These are phyloP conservation scores for Gobionotothen gibberifrons DNA, from an alignment of 2,797 vertebrate species.

Conservation along the genomic window DNA sequence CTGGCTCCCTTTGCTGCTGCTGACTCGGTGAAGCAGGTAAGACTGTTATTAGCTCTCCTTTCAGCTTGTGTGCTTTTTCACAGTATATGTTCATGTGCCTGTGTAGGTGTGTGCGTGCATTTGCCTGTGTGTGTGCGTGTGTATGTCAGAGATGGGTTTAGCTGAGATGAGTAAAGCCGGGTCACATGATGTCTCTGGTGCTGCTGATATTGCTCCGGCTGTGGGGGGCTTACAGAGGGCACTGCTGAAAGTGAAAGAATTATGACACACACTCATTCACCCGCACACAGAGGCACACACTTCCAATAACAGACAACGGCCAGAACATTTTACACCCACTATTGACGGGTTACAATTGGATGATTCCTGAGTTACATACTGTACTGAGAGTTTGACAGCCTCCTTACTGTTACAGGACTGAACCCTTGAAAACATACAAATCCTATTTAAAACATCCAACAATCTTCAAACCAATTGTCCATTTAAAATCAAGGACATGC, in stretches of 20 bases:
- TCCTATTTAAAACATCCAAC: no score
- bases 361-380: slow-evolving; percentile 35
- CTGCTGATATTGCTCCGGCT: slow-evolving; percentile 77
- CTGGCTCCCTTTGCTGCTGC: slow-evolving; percentile 52
- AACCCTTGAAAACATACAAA: not conserved
- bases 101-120: slow-evolving; percentile 29
- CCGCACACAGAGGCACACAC: slow-evolving; percentile 16
- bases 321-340: slow-evolving; percentile 30
- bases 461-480: not conserved
- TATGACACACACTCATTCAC: slow-evolving; percentile 50
- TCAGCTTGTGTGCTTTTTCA: slow-evolving; percentile 33
- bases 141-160: slow-evolving; percentile 66
- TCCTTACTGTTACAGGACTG: not conserved
- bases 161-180: slow-evolving; percentile 76
- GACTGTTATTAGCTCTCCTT: slow-evolving; percentile 69
- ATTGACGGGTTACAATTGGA: slow-evolving; percentile 38
- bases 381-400: slow-evolving; percentile 2
- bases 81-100: slow-evolving; percentile 16
- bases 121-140: slow-evolving; percentile 31
- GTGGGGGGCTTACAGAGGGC: slow-evolving; percentile 53
- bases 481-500: not conserved
- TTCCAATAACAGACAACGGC: slow-evolving; percentile 47
- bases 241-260: slow-evolving; percentile 66
- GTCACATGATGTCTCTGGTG: slow-evolving; percentile 75
- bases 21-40: slow-evolving; percentile 78